These are phyloP conservation scores for Neodiprion virginianus DNA, from an alignment of 1,140 invertebrate genomes.

Conservation along the genomic window DNA sequence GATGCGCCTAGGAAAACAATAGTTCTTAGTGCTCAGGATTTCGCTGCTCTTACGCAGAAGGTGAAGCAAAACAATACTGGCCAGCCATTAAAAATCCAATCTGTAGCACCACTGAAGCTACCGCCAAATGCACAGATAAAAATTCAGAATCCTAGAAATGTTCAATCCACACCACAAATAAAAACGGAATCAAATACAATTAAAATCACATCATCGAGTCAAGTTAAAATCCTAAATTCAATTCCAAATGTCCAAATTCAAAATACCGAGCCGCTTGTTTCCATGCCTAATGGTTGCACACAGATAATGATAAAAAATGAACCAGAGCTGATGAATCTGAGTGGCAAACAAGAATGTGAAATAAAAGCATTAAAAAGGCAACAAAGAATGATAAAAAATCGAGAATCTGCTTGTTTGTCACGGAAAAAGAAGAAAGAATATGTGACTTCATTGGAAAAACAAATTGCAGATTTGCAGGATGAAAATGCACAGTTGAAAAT, in stretches of 20 bases:
- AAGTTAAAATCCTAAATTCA: conserved; percentile 38
- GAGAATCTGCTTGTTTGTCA: conserved; percentile 88
- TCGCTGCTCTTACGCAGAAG: conserved; percentile 59
- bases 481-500: conserved; percentile 77
- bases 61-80: conserved; percentile 40
- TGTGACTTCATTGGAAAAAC: conserved; percentile 77
- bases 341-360: conserved; percentile 43
- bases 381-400: conserved; percentile 90
- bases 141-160: conserved; percentile 35
- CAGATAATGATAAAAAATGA: conserved; percentile 53
- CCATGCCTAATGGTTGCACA: conserved; percentile 34
- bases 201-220: conserved; percentile 31
- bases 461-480: conserved; percentile 72
- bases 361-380: conserved; percentile 78
- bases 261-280: conserved; percentile 24
- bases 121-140: conserved; percentile 26
- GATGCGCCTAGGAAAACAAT: conserved; percentile 56
- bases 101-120: conserved; percentile 29
- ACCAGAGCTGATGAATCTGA: conserved; percentile 39
- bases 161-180: conserved; percentile 24
- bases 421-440: conserved; percentile 94
- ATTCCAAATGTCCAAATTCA: conserved; percentile 32
- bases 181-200: conserved; percentile 24
- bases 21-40: conserved; percentile 60
- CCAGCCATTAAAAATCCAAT: conserved; percentile 44